phyloP scores from a whole-genome alignment of 2,113 vertebrate species.

The Pygoscelis adeliae region DNA sequence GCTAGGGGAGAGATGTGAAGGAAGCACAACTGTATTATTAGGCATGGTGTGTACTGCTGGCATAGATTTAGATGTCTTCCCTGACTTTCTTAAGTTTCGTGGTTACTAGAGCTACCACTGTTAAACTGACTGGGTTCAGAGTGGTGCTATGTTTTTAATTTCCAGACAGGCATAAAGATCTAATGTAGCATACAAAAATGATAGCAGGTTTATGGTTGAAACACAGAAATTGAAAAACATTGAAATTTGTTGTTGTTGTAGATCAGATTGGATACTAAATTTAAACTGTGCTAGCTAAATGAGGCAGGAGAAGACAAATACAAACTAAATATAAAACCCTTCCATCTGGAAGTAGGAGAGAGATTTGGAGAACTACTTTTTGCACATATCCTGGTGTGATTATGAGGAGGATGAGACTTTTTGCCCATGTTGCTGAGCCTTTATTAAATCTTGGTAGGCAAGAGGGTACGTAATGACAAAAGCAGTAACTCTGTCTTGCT shows the following conservation, averaged over 20 bases:
- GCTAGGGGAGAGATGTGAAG: not conserved
- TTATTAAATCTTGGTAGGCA: not conserved
- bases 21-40: not conserved
- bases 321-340: not conserved
- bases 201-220: not conserved
- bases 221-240: not conserved
- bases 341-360: not conserved
- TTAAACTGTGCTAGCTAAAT: slow-evolving; percentile 15
- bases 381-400: not conserved
- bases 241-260: not conserved
- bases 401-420: not conserved
- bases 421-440: not conserved
- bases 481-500: not conserved
- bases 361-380: not conserved
- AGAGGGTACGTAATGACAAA: not conserved
- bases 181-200: not conserved
- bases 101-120: not conserved
- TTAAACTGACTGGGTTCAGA: not conserved
- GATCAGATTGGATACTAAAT: not conserved
- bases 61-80: not conserved
- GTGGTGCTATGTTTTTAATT: not conserved
- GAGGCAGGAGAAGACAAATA: not conserved
- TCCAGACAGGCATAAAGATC: not conserved
- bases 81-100: not conserved
- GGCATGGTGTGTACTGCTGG: not conserved